Base-by-base conservation (phyloP, 2,113 vertebrate genomes). In the Callospermophilus lateralis region DNA sequence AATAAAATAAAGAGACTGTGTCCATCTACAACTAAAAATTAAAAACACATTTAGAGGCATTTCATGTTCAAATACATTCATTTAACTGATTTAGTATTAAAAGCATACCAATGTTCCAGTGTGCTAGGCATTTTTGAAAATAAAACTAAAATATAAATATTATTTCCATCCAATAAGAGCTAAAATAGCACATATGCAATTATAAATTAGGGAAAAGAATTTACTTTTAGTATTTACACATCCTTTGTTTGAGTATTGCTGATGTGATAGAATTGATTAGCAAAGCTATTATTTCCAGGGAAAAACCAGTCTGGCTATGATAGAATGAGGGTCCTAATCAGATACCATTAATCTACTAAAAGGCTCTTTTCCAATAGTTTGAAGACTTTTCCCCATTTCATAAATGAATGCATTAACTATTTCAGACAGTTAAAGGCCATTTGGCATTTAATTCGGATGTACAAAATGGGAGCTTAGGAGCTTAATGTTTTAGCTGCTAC, bases 371-470 rank as follows among this genome's bases (percentile, higher is more conserved):
- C 28, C 37, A 84, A n/a, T 30, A 70, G 30, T 72, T 74, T 89
- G 58, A 93, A 93, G 42, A 93, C 51, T 77, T 91, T 42, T 77
- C 28, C 55, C 78, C 8, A 68, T 76, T 95, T 94, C 86, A 90
- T 39, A 94, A 95, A 89, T 74, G 16, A 96, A 78, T 34, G n/a
- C 22, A 48, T 76, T 87, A 65, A 96, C 53, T 89, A 85, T 74
- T 85, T 74, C 48, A 93, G 81, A 80, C 45, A 39, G 30, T 45
- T 78, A 86, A 88, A 94, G 63, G 16, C 17, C 19, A 51, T 2
- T 86, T 65, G 39, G 51, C 55, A 93, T 67, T 77, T 94, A 93
- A 93, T 76, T 87, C 65, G 17, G 63, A 32, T 28, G 34, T 2
- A 55, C 63, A 96, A 94, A 86, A 89, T 32, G 26, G 37, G 84